A percentile compares a stretch with the other conserved stretches of the same genome.
These are phyloP conservation scores for Microplitis deprimator DNA, from an alignment of 2,888 invertebrate species.

Conservation along the genomic window DNA sequence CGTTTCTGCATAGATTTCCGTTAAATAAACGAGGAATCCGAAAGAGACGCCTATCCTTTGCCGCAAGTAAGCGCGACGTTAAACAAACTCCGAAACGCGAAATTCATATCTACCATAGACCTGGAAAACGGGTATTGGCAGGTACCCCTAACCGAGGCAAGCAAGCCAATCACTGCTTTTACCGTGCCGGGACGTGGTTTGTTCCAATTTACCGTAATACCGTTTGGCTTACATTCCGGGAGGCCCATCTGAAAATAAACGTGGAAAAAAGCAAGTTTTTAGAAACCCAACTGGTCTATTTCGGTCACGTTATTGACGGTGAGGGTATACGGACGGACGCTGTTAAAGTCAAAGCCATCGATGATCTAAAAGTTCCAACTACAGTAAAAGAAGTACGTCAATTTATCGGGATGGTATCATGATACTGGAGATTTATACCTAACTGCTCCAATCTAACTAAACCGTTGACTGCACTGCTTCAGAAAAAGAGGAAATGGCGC, in stretches of 20 bases:
- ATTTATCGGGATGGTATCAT: too few relatives aligned
- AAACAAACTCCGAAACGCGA: slow-evolving; percentile 36
- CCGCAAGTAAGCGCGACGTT: slow-evolving; percentile 44
- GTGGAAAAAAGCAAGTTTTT: slow-evolving; percentile 45
- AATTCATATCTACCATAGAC: slow-evolving; percentile 44
- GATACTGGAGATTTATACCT: too few relatives aligned
- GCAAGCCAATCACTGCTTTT: slow-evolving; percentile 56
- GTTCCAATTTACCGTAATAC: slow-evolving; percentile 56
- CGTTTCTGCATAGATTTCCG: not conserved
- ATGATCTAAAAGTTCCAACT: too few relatives aligned
- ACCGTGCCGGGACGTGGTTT: slow-evolving; percentile 54
- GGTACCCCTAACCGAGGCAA: slow-evolving; percentile 48
- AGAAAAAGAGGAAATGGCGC: too few relatives aligned
- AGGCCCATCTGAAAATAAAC: slow-evolving; percentile 51
- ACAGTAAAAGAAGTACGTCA: too few relatives aligned
- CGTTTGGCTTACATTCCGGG: slow-evolving; percentile 52
- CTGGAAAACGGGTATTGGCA: slow-evolving; percentile 47
- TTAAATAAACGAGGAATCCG: not conserved
- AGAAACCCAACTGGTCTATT: too few relatives aligned
- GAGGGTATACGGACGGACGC: too few relatives aligned
- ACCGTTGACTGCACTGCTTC: too few relatives aligned
- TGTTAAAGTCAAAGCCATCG: too few relatives aligned
- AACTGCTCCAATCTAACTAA: too few relatives aligned
- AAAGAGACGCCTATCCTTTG: slow-evolving; percentile 21
- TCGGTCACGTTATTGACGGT: too few relatives aligned